Percentiles rank a stretch among this genome's conserved stretches.
phyloP scores from a whole-genome alignment of 92 coral and sea anemone genomes.

The Porites divaricata region DNA sequence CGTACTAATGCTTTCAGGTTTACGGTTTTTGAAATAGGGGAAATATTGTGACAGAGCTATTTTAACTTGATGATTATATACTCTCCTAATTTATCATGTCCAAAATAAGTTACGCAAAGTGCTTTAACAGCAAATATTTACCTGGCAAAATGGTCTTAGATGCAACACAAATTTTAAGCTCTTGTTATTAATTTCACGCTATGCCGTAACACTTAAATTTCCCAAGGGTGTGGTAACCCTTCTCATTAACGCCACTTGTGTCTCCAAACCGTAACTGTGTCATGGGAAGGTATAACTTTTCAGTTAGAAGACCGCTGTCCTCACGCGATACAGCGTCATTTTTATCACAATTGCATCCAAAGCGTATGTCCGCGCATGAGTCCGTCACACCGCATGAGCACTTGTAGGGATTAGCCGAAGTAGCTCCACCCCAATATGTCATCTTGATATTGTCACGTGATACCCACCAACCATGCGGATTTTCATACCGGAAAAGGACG shows the following conservation, averaged over 20 bases:
- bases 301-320: constrained; percentile 55
- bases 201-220: constrained; percentile 56
- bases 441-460: background rate
- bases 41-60: too few relatives aligned
- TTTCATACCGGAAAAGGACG: background rate
- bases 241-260: background rate
- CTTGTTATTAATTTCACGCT: too few relatives aligned
- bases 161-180: too few relatives aligned
- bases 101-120: too few relatives aligned
- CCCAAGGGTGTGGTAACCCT: constrained; percentile 65
- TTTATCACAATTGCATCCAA: constrained; percentile 52
- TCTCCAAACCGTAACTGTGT: constrained; percentile 55
- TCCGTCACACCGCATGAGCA: constrained; percentile 29
- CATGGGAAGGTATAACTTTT: constrained; percentile 47
- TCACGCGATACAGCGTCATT: constrained; percentile 26
- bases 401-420: background rate
- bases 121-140: too few relatives aligned
- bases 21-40: too few relatives aligned
- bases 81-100: too few relatives aligned
- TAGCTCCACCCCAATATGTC: background rate
- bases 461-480: background rate
- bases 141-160: too few relatives aligned
- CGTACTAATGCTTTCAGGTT: too few relatives aligned
- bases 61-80: too few relatives aligned
- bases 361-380: constrained; percentile 10